Evolutionary conservation across 2,797 vertebrate genomes (phyloP).

Genomic region (Pachyuromys duprasi): DNA sequence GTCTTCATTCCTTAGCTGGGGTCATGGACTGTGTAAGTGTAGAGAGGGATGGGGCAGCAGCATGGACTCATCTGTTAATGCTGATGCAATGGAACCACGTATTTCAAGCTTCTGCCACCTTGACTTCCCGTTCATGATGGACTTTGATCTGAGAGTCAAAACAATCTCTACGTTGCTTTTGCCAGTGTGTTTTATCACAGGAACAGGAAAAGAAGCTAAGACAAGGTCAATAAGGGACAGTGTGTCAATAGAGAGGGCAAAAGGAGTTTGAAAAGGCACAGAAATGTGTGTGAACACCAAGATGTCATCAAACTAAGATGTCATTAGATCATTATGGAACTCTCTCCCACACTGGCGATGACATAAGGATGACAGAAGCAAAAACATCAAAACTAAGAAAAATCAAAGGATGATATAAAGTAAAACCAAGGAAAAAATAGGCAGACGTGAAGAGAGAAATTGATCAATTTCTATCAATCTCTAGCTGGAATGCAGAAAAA

Average conservation of each 20-base stretch:
- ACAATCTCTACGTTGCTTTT: neutral
- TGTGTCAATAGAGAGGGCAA: neutral
- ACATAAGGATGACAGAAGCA: neutral
- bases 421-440: neutral
- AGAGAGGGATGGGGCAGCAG: neutral
- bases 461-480: neutral
- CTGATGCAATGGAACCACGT: neutral
- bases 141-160: neutral
- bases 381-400: neutral
- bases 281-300: neutral
- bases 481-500: neutral
- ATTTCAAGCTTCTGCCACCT: neutral
- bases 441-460: conserved; percentile 7
- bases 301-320: neutral
- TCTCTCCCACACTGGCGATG: neutral
- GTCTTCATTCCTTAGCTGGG: neutral
- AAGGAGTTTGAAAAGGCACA: neutral
- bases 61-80: neutral
- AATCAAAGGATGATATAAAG: neutral
- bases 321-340: neutral
- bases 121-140: neutral
- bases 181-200: neutral
- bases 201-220: neutral
- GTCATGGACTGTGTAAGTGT: neutral
- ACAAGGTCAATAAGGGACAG: neutral